phyloP scores from a whole-genome alignment of 1,140 invertebrate species.

The Euwallacea similis region DNA sequence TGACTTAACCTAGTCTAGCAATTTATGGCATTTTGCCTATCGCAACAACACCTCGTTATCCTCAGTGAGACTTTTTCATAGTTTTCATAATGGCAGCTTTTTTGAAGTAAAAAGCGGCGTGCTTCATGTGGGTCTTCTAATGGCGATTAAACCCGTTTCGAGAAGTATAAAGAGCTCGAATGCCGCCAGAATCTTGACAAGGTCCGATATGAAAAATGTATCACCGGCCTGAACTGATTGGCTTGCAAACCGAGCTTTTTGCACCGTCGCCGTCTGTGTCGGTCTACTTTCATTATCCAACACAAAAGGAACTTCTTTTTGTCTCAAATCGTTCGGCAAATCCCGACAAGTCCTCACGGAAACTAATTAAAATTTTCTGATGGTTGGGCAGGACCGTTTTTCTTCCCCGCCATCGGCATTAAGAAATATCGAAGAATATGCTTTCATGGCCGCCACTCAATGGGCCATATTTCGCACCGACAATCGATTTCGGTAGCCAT shows the following conservation, averaged over 20 bases:
- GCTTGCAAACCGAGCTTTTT: constrained; percentile 35
- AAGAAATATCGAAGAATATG: too few relatives aligned
- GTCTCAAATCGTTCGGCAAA: constrained; percentile 37
- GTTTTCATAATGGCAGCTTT: too few relatives aligned
- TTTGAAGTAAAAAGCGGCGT: neutral
- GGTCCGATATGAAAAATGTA: constrained; percentile 43
- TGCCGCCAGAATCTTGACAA: constrained; percentile 41
- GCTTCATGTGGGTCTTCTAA: constrained; percentile 28
- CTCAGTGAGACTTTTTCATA: neutral
- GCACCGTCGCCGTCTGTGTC: constrained; percentile 32
- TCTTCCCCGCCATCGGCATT: neutral
- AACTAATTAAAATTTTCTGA: constrained; percentile 42
- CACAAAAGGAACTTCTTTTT: constrained; percentile 41
- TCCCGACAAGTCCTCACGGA: constrained; percentile 35
- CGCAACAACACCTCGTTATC: neutral
- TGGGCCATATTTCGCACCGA: neutral
- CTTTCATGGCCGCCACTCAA: too few relatives aligned
- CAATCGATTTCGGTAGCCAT: constrained; percentile 39
- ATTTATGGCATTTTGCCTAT: constrained; percentile 14
- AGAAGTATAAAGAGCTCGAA: constrained; percentile 33
- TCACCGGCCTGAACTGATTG: constrained; percentile 41
- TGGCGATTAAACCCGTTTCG: constrained; percentile 31
- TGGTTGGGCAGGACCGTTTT: constrained; percentile 15
- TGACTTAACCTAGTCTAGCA: constrained; percentile 18
- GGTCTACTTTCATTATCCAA: constrained; percentile 41